A percentile compares a stretch with the other conserved stretches of the same genome.
Conservation (phyloP, 2,888 invertebrate genomes). For the Diachrysia chrysitis region DNA sequence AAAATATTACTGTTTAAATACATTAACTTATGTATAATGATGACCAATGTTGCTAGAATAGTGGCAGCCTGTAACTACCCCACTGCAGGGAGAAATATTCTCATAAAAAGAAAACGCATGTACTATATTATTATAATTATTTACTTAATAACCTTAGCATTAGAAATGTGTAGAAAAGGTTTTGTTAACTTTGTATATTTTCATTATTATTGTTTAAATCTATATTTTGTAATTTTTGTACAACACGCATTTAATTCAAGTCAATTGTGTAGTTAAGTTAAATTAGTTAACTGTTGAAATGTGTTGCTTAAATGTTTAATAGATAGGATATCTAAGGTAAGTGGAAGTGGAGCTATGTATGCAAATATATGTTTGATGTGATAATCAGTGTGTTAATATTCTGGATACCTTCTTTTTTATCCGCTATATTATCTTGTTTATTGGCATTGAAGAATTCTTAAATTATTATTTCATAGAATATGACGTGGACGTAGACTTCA, state of each 20-base stretch:
- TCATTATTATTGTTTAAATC: background rate
- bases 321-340: background rate
- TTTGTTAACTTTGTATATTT: slow-evolving; percentile 1
- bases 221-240: background rate
- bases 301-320: slow-evolving; percentile 2
- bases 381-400: slow-evolving; percentile 9
- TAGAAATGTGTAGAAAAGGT: background rate
- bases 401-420: background rate
- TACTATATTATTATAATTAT: background rate
- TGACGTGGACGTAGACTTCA: no score
- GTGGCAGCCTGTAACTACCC: background rate
- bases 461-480: no score
- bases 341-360: slow-evolving; percentile 3
- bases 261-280: background rate
- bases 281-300: background rate
- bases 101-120: background rate
- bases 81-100: background rate
- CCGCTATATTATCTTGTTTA: no score
- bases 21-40: background rate
- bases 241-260: slow-evolving; percentile 4
- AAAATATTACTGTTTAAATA: background rate
- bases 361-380: slow-evolving; percentile 27
- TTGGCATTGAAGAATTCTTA: no score
- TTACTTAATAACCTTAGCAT: background rate
- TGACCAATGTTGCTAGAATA: background rate